Evolutionary conservation across 2,113 vertebrate genomes (phyloP), one percentile per base, ranked within the genome.

Genomic region (Eudyptes chrysolophus): DNA sequence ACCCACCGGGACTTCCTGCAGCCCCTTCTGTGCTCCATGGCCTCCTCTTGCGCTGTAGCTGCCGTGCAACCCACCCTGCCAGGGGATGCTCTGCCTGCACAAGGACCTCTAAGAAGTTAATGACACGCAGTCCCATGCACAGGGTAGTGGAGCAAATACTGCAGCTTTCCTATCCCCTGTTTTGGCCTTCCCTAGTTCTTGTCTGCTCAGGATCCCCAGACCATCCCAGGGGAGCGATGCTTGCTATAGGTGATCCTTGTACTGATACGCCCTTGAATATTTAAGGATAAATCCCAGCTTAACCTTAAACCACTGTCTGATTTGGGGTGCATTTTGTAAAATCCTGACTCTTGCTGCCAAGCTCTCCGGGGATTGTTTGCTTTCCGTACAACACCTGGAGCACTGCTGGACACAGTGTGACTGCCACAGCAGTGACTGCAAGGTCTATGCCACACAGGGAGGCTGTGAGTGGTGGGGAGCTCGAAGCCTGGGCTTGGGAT

Each of bases 41-140:
- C 0, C 61, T 34, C 75, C 25, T 71, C 30, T 15, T 15, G 19
- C 0, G 11, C 38, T 48, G 36, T 1, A 66, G 77, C 44, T 64
- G 7, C 2, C 2, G 0, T 18, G 11, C 62, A 57, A 30, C 34
- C 52, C 42, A 32, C 7, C 34, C 15, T 57, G 34, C 13, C 24
- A 48, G 30, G 38, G 34, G n/a, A 57, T 19, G 40, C 15, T 52
- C 46, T 42, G 61, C 48, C 48, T 4, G 1, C 52, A 15, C 9
- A 68, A 62, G 64, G 29, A 36, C 32, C 40, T 40, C 64, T 48
- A 32, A 55, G 52, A 34, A 48, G 51, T 12, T 34, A 27, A 24
- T 11, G 24, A 22, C 36, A 60, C 0, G 0, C 24, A 30, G 7
- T 22, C 42, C 57, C 38, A 19, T 1, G 6, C 34, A 10, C 51